phyloP scores from a whole-genome alignment of 1,140 invertebrate species.

The Orchestia grillus region DNA sequence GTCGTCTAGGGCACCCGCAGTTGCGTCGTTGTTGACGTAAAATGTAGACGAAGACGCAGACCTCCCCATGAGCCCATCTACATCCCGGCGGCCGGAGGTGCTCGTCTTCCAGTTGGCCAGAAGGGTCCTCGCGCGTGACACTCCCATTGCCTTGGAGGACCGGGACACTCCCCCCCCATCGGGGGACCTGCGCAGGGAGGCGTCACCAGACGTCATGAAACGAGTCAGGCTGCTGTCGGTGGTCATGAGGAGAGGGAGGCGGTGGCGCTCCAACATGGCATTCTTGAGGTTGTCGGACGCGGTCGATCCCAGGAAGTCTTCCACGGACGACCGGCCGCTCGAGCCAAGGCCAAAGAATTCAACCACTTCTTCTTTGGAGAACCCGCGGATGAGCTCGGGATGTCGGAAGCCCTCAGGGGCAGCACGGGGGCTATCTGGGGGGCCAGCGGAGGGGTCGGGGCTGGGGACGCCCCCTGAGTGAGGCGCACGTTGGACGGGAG shows the following conservation, averaged over 20 bases:
- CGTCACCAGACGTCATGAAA: background rate
- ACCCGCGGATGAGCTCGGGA: background rate
- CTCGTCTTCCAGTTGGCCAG: background rate
- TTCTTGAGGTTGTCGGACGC: conserved; percentile 21
- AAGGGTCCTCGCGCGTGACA: background rate
- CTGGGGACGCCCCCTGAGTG: background rate
- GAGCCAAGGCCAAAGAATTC: conserved; percentile 2
- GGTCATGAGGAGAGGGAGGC: background rate
- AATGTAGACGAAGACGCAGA: background rate
- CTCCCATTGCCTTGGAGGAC: background rate
- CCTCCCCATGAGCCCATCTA: too few species aligned
- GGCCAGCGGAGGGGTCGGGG: background rate
- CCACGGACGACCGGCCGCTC: background rate
- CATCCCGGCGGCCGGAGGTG: background rate
- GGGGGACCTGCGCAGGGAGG: background rate
- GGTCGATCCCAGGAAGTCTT: background rate
- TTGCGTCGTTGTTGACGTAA: background rate
- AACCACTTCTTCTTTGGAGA: conserved; percentile 11
- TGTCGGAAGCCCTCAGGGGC: background rate
- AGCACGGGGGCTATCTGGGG: background rate
- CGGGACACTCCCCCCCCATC: too few species aligned
- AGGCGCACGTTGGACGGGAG: background rate
- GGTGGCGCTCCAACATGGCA: background rate
- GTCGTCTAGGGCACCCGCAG: background rate
- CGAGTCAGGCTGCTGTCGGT: background rate